These are phyloP conservation scores for Prunella himalayana DNA, from an alignment of 2,113 vertebrate species.

Conservation along the genomic window DNA sequence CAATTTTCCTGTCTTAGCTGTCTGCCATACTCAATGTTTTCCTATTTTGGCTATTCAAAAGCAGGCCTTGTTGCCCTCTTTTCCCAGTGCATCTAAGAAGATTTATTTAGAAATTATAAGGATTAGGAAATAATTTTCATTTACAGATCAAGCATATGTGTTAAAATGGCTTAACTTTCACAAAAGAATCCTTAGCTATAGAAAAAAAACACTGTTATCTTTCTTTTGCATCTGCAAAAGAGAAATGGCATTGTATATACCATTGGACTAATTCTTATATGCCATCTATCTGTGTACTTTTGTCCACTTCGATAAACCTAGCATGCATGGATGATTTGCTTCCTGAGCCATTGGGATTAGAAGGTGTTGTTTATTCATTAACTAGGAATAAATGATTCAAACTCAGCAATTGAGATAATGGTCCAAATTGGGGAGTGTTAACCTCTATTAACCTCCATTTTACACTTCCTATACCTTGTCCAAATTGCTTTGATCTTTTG, in stretches of 20 bases:
- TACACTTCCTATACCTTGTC: neutral
- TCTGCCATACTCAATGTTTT: neutral
- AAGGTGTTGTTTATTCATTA: slow-evolving; percentile 31
- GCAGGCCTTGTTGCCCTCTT: neutral
- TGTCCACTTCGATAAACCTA: neutral
- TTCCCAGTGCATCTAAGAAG: neutral
- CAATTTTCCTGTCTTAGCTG: neutral
- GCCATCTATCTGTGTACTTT: neutral
- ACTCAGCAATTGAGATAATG: neutral
- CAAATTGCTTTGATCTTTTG: neutral
- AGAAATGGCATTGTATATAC: neutral
- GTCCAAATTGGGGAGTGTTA: neutral
- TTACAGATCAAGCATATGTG: neutral
- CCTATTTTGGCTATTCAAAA: neutral
- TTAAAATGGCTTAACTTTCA: neutral
- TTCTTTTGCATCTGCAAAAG: neutral
- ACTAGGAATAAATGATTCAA: neutral
- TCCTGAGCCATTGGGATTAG: neutral
- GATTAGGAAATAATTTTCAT: neutral
- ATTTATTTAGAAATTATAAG: neutral
- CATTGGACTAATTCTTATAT: neutral
- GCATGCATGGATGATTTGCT: neutral
- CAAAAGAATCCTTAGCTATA: neutral
- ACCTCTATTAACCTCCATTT: slow-evolving; percentile 24
- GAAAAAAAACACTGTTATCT: neutral